Evolutionary conservation across 2,797 vertebrate species (phyloP).

Genomic region (Aeoliscus strigatus): DNA sequence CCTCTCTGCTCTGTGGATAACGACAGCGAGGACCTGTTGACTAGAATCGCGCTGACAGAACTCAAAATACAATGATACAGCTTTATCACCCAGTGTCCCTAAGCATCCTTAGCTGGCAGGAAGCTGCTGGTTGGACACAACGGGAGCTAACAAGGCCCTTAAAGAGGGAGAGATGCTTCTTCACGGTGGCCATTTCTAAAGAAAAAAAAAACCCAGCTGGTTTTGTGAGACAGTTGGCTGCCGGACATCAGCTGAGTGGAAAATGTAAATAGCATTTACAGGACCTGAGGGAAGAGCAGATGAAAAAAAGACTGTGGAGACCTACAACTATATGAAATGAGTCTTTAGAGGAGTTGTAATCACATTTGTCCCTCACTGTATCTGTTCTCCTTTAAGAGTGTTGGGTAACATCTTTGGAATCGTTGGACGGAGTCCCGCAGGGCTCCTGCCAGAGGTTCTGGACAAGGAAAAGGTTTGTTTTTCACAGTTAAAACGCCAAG

Average conservation of each 20-base stretch:
- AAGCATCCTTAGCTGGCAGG: constrained; percentile 9
- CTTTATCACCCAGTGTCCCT: no score
- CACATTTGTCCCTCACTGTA: constrained; percentile 43
- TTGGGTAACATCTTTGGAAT: constrained; percentile 62
- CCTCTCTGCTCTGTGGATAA: no score
- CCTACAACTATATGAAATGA: constrained; percentile 39
- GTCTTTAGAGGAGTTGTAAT: constrained; percentile 47
- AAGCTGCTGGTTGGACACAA: constrained; percentile 6
- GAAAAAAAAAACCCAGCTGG: constrained; percentile 10
- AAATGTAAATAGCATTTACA: constrained; percentile 56
- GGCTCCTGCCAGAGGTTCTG: constrained; percentile 44
- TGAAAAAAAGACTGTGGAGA: constrained; percentile 18
- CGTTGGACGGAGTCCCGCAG: constrained; percentile 43
- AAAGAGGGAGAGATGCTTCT: neutral
- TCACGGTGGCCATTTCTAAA: constrained; percentile 14
- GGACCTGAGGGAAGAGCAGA: constrained; percentile 29
- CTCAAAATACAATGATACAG: no score
- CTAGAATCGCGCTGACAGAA: no score
- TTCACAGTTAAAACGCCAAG: constrained; percentile 20
- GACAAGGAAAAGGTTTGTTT: constrained; percentile 35
- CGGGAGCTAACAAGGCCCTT: constrained; percentile 4
- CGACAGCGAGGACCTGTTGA: no score
- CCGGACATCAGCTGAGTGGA: constrained; percentile 45
- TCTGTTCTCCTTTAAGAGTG: constrained; percentile 66
- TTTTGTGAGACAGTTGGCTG: constrained; percentile 48